Conservation (phyloP, 37 sponge, comb jelly and placozoan species). For the Corticium candelabrum region DNA sequence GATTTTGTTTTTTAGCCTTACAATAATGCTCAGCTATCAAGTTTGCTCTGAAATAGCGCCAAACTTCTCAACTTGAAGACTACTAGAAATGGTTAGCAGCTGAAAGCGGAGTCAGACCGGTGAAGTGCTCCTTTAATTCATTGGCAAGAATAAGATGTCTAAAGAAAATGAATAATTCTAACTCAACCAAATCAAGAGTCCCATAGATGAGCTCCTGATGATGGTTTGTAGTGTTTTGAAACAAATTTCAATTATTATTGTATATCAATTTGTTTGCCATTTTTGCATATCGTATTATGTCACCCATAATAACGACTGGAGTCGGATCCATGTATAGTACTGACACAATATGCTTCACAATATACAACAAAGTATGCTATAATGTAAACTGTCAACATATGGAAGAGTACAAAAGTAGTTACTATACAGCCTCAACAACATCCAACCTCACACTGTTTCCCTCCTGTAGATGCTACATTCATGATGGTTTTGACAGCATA, state of each 20-base stretch:
- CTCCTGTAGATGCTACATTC: background rate
- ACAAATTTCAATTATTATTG: background rate
- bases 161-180: too few species aligned
- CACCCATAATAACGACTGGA: background rate
- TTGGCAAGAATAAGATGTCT: too few species aligned
- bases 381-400: too few species aligned
- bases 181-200: background rate
- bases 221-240: background rate
- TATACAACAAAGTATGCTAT: background rate
- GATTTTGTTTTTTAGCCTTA: too few species aligned
- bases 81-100: too few species aligned
- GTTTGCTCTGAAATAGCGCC: too few species aligned
- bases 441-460: background rate
- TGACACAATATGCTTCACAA: background rate
- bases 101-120: too few species aligned
- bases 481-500: background rate
- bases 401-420: too few species aligned
- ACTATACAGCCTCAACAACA: background rate
- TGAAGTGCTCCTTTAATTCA: too few species aligned
- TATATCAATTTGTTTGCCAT: background rate
- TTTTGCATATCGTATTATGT: background rate
- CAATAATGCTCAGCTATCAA: too few species aligned
- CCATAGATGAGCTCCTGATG: background rate
- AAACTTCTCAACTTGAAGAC: too few species aligned
- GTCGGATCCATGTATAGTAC: background rate